Conservation (phyloP, 2,113 vertebrate species). For the Larimichthys crocea region DNA sequence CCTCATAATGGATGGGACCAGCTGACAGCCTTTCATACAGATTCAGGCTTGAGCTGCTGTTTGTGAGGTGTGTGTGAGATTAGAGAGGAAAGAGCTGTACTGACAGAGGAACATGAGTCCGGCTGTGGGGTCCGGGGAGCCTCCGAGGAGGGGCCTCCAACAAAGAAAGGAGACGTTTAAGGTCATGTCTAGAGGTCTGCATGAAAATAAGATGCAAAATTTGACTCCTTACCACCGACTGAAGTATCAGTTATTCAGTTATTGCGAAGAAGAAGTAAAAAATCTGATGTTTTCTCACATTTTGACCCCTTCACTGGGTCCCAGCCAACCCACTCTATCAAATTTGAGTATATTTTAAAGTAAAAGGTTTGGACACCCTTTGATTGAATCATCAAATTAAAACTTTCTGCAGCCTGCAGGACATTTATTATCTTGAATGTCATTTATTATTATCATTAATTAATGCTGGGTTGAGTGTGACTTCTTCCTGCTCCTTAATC, state of each 20-base stretch:
- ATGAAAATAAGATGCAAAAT: neutral
- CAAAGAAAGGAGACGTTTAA: neutral
- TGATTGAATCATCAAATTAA: neutral
- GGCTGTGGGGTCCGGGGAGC: neutral
- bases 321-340: no score
- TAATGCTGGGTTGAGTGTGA: neutral
- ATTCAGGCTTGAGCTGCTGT: slow-evolving; percentile 46
- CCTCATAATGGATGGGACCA: slow-evolving; percentile 45
- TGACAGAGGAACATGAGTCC: slow-evolving; percentile 26
- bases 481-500: neutral
- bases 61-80: slow-evolving; percentile 54
- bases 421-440: neutral
- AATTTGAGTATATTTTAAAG: neutral
- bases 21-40: slow-evolving; percentile 35
- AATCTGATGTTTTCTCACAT: neutral
- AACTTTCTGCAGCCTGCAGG: neutral
- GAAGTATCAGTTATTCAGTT: neutral
- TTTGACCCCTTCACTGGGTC: neutral
- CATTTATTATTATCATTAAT: neutral
- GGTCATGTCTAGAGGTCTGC: neutral
- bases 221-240: neutral
- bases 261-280: no score
- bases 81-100: slow-evolving; percentile 29
- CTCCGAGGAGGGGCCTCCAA: neutral
- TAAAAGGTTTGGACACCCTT: neutral